Evolutionary conservation across 2,888 invertebrate genomes (phyloP), one percentile per base, ranked within the genome.

Genomic region (Pegoplata infirma): DNA sequence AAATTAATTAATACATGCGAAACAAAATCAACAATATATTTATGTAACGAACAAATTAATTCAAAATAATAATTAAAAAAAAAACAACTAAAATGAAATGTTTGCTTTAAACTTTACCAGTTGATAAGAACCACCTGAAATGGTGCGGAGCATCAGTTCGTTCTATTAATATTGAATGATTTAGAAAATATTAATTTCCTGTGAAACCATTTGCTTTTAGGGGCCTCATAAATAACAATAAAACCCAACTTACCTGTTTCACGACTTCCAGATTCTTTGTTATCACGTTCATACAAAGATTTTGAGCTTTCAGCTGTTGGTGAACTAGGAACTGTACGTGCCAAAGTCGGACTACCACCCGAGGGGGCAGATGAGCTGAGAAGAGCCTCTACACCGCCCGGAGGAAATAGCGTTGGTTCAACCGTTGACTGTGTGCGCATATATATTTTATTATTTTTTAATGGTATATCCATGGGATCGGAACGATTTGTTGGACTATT

Each of bases 401-500:
- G 86, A 16, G 90, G 89, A 77, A 88, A 90, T 0, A 87, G 81
- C 16, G 80, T 67, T 8, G 86, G 84, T 40, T 85, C 84, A 0
- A 84, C 82, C 23, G 84, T 86, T 1, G 90, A 90, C n/a, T 87
- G 86, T 28, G 88, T 84, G 12, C 89, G 85, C 58, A 81, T 82
- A 49, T 88, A 90, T 0, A 83, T 49, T 1, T 84, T 80, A 7
- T 84, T 80, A 7, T 36, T 90, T 73, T 36, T 83, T 28, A 88
- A 88, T 0, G 94, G 93, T 47, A 94, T 92, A 82, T 93, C 91
- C 16, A 94, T 91, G 5, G 94, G 93, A 1, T 92, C 91, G 76
- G 93, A 93, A 1, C 92, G 90, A 2, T 1, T 40, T 40, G 36
- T 5, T n/a, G 12, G 66, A 36, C 44, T 47, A 25, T 44, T 56